Base-by-base conservation (phyloP, 1,140 invertebrate genomes). In the Dryas iulia region DNA sequence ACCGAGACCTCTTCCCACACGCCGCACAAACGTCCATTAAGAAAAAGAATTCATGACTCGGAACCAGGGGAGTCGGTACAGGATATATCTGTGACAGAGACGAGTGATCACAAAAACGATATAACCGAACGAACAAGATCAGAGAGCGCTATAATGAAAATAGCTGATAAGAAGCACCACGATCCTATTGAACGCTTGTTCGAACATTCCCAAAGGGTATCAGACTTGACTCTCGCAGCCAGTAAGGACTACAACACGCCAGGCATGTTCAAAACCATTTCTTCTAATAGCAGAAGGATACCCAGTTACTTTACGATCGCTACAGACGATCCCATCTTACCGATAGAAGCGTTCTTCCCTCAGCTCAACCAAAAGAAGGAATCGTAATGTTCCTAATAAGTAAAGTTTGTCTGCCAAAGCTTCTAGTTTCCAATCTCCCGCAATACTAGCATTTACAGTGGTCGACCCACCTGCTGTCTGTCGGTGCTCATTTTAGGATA, bases 331-430 rank as follows among this genome's bases (percentile, higher is more conserved):
- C 94, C 94, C 0, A 94, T 94, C 24, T 84, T 94, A 39, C 94
- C 94, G 0, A 94, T 94, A 65, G 93, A 94, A 78, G 93, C 94
- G 4, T 94, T 94, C 77, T 94, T 94, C 74, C 93, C 94, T 21
- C 93, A 94, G 78, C 80, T 94, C 53, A 94, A 94, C 72, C 91
- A 92, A 83, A 93, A 92, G 81, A 92, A 92, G 84, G 92, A 93
- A 81, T 76, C 89, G 54, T 92, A 89, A 85, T 56, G 71, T 83
- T 82, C 74, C 73, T 79, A 73, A 56, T 31, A 85, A 83, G 81
- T 82, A 87, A 91, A 87, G 77, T 83, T 77, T 78, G 62, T 82
- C 83, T 89, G 87, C 89, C 87, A 91, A 91, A 91, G 88, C 73
- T 33, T 73, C 65, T 74, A 73, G 66, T 74, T 72, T 71, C 31